Percentiles rank a stretch among this genome's conserved stretches.
Evolutionary conservation across 2,797 vertebrate genomes (phyloP).

Genomic region (Poeciliopsis presidionis): DNA sequence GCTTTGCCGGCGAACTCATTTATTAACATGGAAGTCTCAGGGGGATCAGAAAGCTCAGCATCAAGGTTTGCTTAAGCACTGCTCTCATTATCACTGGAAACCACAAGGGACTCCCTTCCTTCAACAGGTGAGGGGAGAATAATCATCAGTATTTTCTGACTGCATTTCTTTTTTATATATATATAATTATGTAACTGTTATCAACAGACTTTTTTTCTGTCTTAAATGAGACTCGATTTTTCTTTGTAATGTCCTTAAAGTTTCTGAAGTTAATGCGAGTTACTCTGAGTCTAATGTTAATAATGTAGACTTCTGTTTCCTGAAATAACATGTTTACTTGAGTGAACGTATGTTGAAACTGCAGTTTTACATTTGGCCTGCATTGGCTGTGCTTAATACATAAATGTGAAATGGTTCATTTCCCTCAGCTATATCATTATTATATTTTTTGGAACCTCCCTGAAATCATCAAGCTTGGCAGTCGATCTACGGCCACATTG

Average conservation of each 20-base stretch:
- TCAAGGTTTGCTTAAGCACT: slow-evolving; percentile 63
- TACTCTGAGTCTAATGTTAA: background rate
- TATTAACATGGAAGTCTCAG: slow-evolving; percentile 81
- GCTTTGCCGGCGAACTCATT: slow-evolving; percentile 79
- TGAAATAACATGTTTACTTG: background rate
- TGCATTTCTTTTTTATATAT: slow-evolving; percentile 9
- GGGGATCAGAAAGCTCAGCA: slow-evolving; percentile 71
- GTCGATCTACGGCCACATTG: background rate
- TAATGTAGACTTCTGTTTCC: background rate
- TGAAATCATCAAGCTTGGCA: background rate
- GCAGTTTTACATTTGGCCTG: background rate
- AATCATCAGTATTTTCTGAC: slow-evolving; percentile 33
- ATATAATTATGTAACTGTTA: slow-evolving; percentile 1
- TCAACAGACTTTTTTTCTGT: background rate
- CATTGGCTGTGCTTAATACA: too few species aligned
- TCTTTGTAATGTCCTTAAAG: background rate
- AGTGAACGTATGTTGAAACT: background rate
- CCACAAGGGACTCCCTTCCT: slow-evolving; percentile 51
- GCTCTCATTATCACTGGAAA: slow-evolving; percentile 56
- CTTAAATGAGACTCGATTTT: background rate
- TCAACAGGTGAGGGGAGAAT: slow-evolving; percentile 63
- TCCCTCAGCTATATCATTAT: background rate
- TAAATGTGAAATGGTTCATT: background rate
- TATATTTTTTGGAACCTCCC: background rate
- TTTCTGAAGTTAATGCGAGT: background rate